phyloP scores from a whole-genome alignment of 2,888 invertebrate species.

The Mystacides longicornis region DNA sequence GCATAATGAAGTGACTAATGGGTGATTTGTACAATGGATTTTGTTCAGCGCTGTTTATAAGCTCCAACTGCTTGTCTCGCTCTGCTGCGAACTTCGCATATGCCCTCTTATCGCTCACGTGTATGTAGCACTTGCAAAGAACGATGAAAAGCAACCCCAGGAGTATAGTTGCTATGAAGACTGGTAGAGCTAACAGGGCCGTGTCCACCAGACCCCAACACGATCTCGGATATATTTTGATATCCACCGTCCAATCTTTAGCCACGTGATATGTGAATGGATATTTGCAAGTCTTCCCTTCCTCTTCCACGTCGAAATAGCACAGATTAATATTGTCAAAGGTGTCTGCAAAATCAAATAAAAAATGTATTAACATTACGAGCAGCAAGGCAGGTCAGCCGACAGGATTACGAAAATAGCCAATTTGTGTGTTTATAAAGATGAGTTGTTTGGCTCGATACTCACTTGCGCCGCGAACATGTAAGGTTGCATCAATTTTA shows the following conservation, averaged over 20 bases:
- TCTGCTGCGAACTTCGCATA: constrained; percentile 47
- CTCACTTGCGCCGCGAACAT: too few relatives aligned
- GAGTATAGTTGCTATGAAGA: constrained; percentile 36
- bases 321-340: constrained; percentile 9
- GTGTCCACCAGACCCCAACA: background rate
- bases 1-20: constrained; percentile 48
- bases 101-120: constrained; percentile 46
- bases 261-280: constrained; percentile 20
- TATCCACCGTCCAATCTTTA: constrained; percentile 16
- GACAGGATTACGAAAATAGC: too few relatives aligned
- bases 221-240: constrained; percentile 12
- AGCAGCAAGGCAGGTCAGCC: too few relatives aligned
- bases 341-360: too few relatives aligned
- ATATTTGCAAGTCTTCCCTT: constrained; percentile 11
- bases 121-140: constrained; percentile 38
- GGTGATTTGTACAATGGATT: constrained; percentile 62
- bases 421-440: too few relatives aligned
- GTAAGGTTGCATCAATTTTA: too few relatives aligned
- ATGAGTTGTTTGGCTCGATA: too few relatives aligned
- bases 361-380: too few relatives aligned
- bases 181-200: background rate
- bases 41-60: constrained; percentile 33
- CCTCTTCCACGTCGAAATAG: background rate
- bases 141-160: constrained; percentile 43
- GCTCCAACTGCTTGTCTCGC: constrained; percentile 38